Evolutionary conservation across 1,140 invertebrate genomes (phyloP).

Genomic region (Hermetia illucens): DNA sequence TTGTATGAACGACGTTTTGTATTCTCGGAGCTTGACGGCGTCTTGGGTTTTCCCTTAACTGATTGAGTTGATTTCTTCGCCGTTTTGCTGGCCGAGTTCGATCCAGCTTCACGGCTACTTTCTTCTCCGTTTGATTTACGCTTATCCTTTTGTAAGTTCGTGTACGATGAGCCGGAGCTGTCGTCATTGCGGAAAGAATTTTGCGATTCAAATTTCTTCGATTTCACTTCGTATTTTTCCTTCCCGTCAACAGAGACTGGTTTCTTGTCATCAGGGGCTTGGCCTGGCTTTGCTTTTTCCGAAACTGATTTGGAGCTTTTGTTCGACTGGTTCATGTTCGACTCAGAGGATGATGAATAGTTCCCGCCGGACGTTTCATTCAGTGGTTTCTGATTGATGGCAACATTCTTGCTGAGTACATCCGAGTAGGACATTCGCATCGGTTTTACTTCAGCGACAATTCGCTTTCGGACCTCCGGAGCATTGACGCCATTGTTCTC

Average conservation of each 20-base stretch:
- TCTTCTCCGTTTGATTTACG: too few species aligned
- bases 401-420: conserved; percentile 55
- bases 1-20: too few species aligned
- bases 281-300: not conserved
- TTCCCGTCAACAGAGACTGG: not conserved
- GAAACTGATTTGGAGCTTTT: conserved; percentile 13
- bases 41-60: not conserved
- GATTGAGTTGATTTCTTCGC: not conserved
- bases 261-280: not conserved
- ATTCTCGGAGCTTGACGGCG: not conserved
- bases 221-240: too few species aligned
- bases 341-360: conserved; percentile 22
- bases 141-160: too few species aligned
- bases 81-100: too few species aligned
- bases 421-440: conserved; percentile 74
- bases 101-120: too few species aligned
- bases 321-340: conserved; percentile 29
- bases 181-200: conserved; percentile 16
- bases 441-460: conserved; percentile 69
- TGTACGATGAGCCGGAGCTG: not conserved
- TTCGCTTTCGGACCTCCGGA: conserved; percentile 43
- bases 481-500: conserved; percentile 10
- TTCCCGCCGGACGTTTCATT: conserved; percentile 14
- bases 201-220: too few species aligned
- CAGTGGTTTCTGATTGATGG: conserved; percentile 19